Evolutionary conservation across 2,113 vertebrate species (phyloP).

Genomic region (Ictidomys tridecemlineatus): DNA sequence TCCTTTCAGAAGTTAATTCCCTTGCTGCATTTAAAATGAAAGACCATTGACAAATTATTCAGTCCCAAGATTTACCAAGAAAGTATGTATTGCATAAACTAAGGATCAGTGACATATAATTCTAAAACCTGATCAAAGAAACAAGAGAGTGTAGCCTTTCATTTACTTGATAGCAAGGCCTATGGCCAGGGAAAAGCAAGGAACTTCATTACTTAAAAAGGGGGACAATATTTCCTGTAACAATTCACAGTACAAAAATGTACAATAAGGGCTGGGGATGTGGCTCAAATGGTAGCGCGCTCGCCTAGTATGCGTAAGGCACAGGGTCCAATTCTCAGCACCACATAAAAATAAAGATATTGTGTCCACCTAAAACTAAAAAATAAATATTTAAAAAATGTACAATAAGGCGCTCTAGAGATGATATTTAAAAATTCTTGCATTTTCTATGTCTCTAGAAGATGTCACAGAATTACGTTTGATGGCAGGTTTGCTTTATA

Average conservation of each 20-base stretch:
- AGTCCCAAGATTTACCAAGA: not conserved
- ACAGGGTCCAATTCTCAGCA: too few relatives aligned
- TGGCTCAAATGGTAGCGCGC: too few relatives aligned
- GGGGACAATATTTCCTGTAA: not conserved
- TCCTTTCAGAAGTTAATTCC: not conserved
- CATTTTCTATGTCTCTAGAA: conserved; percentile 57
- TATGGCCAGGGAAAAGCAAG: not conserved
- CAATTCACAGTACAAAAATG: not conserved
- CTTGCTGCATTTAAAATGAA: not conserved
- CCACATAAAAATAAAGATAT: too few relatives aligned
- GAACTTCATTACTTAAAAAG: not conserved
- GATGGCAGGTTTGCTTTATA: conserved; percentile 55
- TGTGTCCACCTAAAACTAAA: too few relatives aligned
- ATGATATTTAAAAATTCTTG: conserved; percentile 25
- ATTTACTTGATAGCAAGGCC: not conserved
- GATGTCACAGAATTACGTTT: conserved; percentile 40
- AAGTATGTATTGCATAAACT: not conserved
- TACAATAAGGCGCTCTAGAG: not conserved
- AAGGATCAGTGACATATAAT: not conserved
- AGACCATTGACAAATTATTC: not conserved
- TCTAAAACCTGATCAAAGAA: not conserved
- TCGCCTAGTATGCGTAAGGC: too few relatives aligned
- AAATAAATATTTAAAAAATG: not conserved
- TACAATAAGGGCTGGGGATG: not conserved
- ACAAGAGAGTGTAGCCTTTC: not conserved